A percentile compares a stretch with the other conserved stretches of the same genome.
phyloP scores from a whole-genome alignment of 1,140 invertebrate species.

The Magallana gigas region DNA sequence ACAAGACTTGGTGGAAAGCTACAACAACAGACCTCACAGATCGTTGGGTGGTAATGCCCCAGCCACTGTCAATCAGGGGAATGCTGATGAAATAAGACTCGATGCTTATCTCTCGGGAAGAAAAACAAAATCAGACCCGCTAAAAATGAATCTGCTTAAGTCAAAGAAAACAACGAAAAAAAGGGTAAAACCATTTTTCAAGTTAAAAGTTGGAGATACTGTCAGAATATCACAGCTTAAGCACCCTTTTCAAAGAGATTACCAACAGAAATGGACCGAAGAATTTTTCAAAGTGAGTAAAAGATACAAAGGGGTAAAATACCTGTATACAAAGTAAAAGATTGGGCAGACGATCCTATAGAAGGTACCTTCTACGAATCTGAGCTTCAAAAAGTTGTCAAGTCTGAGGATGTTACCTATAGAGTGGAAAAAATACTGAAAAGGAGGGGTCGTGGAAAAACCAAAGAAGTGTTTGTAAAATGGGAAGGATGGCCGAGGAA shows the following conservation, averaged over 20 bases:
- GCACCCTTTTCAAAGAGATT: constrained; percentile 51
- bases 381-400: constrained; percentile 45
- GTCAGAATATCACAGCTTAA: constrained; percentile 51
- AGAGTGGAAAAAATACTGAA: constrained; percentile 40
- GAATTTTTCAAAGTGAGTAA: constrained; percentile 50
- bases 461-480: constrained; percentile 48
- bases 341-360: constrained; percentile 39
- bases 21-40: constrained; percentile 32
- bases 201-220: constrained; percentile 48
- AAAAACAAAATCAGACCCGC: no score
- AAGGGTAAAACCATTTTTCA: constrained; percentile 22
- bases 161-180: neutral
- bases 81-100: constrained; percentile 20
- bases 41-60: constrained; percentile 31
- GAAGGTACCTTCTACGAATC: constrained; percentile 52
- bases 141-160: neutral
- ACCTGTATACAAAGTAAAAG: constrained; percentile 50
- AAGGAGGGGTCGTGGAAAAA: constrained; percentile 14
- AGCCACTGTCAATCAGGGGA: no score
- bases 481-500: constrained; percentile 54
- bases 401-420: constrained; percentile 2
- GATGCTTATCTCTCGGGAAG: neutral
- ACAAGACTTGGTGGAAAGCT: no score
- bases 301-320: constrained; percentile 40
- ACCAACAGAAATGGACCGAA: constrained; percentile 55